Percentiles rank a stretch among this genome's conserved stretches.
These are phyloP conservation scores for Cheracebus regulus DNA, from an alignment of 2,797 vertebrate species.

Conservation along the genomic window DNA sequence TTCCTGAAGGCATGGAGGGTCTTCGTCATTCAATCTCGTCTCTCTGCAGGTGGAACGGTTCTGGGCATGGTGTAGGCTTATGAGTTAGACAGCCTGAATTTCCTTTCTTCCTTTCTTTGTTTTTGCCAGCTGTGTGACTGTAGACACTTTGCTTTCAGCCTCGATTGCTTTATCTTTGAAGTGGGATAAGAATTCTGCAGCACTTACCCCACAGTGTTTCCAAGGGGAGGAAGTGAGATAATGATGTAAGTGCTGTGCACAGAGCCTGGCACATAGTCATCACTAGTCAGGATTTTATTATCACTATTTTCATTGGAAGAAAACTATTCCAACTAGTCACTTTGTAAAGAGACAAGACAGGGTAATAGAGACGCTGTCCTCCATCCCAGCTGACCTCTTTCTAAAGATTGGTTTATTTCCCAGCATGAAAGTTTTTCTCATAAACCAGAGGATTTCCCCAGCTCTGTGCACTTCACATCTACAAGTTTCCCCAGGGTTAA, in stretches of 20 bases:
- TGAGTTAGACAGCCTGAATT: not conserved
- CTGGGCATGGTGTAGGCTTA: not conserved
- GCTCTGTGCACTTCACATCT: accelerated
- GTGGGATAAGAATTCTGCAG: not conserved
- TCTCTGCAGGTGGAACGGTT: not conserved
- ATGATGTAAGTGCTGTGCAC: not conserved
- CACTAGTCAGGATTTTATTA: not conserved
- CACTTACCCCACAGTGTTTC: not conserved
- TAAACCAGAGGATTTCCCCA: not conserved
- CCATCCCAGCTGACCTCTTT: not conserved
- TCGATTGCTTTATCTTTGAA: not conserved
- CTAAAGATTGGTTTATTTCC: not conserved
- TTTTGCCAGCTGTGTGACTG: not conserved
- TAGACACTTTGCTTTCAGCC: not conserved
- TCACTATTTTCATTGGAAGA: constrained; percentile 12
- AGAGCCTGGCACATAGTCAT: not conserved
- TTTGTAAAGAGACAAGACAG: not conserved
- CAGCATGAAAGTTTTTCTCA: not conserved
- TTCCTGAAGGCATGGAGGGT: accelerated
- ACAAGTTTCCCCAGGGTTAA: not conserved
- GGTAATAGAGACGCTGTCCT: not conserved
- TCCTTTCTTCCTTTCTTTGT: not conserved
- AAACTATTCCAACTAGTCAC: not conserved
- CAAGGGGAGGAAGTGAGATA: not conserved
- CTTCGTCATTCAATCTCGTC: not conserved